Conservation (phyloP, 2,113 vertebrate species). For the Lepidothrix coronata region DNA sequence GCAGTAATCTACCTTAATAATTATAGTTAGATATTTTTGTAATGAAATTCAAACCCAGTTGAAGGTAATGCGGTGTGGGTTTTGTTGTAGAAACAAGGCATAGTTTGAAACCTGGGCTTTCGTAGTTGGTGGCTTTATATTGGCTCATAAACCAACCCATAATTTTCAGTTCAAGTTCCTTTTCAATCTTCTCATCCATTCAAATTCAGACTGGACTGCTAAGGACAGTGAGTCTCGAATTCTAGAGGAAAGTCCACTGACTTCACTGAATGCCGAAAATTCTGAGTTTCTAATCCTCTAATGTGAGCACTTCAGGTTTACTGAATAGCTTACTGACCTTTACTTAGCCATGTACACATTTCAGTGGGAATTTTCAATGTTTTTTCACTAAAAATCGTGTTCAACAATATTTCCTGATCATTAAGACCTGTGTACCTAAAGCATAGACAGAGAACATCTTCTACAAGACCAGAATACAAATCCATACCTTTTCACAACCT, state of each 20-base stretch:
- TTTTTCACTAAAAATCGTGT: constrained; percentile 65
- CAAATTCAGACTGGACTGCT: background rate
- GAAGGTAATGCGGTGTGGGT: background rate
- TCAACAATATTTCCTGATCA: constrained; percentile 63
- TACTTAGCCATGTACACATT: constrained; percentile 61
- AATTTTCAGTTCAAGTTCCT: background rate
- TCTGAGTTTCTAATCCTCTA: constrained; percentile 45
- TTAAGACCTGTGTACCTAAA: constrained; percentile 59
- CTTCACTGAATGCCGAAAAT: constrained; percentile 31
- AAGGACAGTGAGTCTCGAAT: background rate
- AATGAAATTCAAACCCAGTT: background rate
- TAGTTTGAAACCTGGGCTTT: background rate
- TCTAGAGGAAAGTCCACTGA: background rate
- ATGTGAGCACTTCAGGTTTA: constrained; percentile 48
- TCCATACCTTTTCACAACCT: background rate
- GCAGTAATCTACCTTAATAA: background rate
- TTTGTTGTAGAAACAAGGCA: background rate
- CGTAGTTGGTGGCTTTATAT: background rate
- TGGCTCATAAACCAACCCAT: background rate
- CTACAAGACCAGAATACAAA: constrained; percentile 52
- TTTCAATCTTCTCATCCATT: background rate
- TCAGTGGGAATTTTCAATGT: constrained; percentile 56
- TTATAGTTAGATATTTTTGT: background rate
- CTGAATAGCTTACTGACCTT: constrained; percentile 60
- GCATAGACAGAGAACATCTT: background rate